Percentiles rank a stretch among this genome's conserved stretches.
phyloP scores from a whole-genome alignment of 2,797 vertebrate species.

The Periophthalmus magnuspinnatus region DNA sequence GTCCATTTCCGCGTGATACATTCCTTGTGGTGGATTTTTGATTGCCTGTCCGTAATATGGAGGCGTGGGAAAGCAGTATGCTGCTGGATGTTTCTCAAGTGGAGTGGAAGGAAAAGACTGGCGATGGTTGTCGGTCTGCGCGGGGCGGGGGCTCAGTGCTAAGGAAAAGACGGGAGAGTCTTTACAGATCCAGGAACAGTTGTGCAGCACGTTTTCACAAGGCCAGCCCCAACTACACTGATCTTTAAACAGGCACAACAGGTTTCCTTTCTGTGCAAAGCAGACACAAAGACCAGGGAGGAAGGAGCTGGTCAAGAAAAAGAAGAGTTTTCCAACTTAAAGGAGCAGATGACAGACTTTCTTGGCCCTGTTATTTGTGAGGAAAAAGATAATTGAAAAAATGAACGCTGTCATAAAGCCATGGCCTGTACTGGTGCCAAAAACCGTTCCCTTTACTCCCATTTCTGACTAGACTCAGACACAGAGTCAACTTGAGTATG shows the following conservation, averaged over 20 bases:
- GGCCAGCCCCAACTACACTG: conserved; percentile 13
- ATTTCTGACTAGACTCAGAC: neutral
- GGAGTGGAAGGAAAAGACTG: conserved; percentile 56
- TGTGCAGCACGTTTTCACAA: neutral
- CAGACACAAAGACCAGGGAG: conserved; percentile 31
- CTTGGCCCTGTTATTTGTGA: conserved; percentile 16
- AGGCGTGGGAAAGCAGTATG: conserved; percentile 49
- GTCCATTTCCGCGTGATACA: conserved; percentile 32
- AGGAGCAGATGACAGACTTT: conserved; percentile 41
- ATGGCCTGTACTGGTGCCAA: neutral
- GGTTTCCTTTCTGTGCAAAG: conserved; percentile 37
- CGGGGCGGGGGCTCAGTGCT: neutral
- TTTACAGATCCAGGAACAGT: conserved; percentile 43
- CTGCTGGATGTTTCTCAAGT: conserved; percentile 38
- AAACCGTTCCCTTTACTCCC: neutral
- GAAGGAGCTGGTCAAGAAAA: conserved; percentile 62
- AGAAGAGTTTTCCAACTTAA: conserved; percentile 43
- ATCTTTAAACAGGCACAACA: conserved; percentile 60
- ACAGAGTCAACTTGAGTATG: conserved; percentile 4
- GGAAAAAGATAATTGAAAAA: neutral
- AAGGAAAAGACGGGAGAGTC: neutral
- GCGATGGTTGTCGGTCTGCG: conserved; percentile 30
- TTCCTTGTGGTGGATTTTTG: conserved; percentile 27
- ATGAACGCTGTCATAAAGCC: neutral
- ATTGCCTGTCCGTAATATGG: conserved; percentile 12